These are phyloP conservation scores for Caenorhabditis sp. DNA, from an alignment of 2,888 invertebrate genomes.

Conservation along the genomic window DNA sequence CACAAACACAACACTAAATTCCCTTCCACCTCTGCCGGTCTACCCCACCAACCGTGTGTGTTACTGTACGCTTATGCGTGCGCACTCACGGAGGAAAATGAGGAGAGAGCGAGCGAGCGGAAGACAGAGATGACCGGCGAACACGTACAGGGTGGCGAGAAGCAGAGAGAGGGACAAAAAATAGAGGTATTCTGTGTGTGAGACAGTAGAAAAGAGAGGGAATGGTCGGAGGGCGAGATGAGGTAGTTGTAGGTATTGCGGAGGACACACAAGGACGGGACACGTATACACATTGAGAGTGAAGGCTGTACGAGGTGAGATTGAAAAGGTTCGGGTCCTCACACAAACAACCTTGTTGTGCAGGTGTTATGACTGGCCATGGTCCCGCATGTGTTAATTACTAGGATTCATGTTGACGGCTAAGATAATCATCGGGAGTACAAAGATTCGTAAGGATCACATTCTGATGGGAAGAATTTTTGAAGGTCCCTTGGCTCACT, in stretches of 20 bases:
- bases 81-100: conserved; percentile 13
- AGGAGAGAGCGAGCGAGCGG: conserved; percentile 7
- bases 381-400: conserved; percentile 3
- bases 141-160: neutral
- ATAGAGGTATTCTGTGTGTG: neutral
- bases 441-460: too few relatives aligned
- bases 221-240: conserved; percentile 34
- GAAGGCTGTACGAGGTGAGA: conserved; percentile 21
- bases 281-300: conserved; percentile 30
- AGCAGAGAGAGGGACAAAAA: neutral
- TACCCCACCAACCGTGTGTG: conserved; percentile 46
- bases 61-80: conserved; percentile 53
- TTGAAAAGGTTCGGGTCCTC: conserved; percentile 2
- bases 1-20: conserved; percentile 29
- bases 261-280: conserved; percentile 40
- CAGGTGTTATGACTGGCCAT: conserved; percentile 22
- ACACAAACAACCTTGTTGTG: conserved; percentile 23
- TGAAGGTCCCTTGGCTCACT: too few relatives aligned
- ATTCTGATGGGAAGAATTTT: too few relatives aligned
- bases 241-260: conserved; percentile 33
- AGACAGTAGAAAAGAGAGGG: conserved; percentile 31
- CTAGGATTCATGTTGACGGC: neutral
- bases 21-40: conserved; percentile 21
- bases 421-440: neutral
- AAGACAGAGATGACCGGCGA: neutral